A percentile compares a stretch with the other conserved stretches of the same genome.
phyloP scores from a whole-genome alignment of 2,797 vertebrate species.

The Ctenosaura bakeri region DNA sequence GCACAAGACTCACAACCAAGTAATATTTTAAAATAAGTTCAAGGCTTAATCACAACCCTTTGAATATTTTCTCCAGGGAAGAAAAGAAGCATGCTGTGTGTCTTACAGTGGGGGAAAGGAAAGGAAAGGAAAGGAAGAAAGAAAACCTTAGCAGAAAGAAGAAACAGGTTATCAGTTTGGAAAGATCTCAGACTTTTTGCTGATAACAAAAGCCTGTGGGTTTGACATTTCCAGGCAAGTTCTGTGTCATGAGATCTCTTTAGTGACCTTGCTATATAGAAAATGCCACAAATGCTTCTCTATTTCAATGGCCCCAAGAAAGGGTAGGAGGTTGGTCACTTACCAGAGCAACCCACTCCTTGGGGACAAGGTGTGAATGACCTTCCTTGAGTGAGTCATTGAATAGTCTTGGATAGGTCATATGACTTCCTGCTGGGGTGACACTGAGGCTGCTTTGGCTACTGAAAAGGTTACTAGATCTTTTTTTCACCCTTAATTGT shows the following conservation, averaged over 20 bases:
- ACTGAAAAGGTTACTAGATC: constrained; percentile 60
- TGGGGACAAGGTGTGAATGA: constrained; percentile 76
- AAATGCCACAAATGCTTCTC: constrained; percentile 59
- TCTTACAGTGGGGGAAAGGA: not conserved
- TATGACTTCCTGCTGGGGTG: constrained; percentile 53
- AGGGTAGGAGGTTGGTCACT: constrained; percentile 50
- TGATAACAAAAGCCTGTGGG: constrained; percentile 60
- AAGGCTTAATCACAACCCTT: not conserved
- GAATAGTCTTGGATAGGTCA: constrained; percentile 64
- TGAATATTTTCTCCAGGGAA: not conserved
- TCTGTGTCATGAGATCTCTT: constrained; percentile 62
- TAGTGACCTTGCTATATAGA: constrained; percentile 49
- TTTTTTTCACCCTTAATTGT: constrained; percentile 49
- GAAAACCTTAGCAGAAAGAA: constrained; percentile 2
- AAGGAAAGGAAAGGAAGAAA: too few relatives aligned
- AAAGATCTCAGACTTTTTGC: not conserved
- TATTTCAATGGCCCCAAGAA: constrained; percentile 57
- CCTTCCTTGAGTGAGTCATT: constrained; percentile 71
- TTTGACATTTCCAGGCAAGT: constrained; percentile 4
- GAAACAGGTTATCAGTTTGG: constrained; percentile 15
- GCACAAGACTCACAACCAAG: not conserved
- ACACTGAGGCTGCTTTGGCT: constrained; percentile 39
- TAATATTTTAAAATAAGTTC: constrained; percentile 11
- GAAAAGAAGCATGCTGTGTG: constrained; percentile 8
- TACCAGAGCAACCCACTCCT: constrained; percentile 62